These are phyloP conservation scores for Steinernema carpocapsae DNA, from an alignment of 2,888 invertebrate species.

Conservation along the genomic window DNA sequence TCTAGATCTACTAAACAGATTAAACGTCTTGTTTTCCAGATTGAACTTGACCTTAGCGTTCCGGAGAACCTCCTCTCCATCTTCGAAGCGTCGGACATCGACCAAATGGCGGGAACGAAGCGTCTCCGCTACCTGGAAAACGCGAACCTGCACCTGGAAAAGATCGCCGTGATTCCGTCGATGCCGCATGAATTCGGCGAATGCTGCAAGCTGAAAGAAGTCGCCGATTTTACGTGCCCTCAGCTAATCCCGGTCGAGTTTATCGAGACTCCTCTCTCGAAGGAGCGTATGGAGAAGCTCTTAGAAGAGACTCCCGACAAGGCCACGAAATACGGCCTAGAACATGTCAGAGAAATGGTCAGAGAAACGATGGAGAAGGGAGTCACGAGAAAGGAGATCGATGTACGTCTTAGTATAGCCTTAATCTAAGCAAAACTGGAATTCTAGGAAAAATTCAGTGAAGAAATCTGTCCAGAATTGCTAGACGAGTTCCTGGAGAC, in stretches of 20 bases:
- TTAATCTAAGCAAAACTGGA: background rate
- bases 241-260: background rate
- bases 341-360: no score
- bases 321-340: no score
- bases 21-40: conserved; percentile 32
- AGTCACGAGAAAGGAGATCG: conserved; percentile 33
- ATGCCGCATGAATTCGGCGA: background rate
- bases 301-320: background rate
- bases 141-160: conserved; percentile 59
- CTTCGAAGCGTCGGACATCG: conserved; percentile 40
- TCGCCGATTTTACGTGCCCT: background rate
- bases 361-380: background rate
- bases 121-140: conserved; percentile 62
- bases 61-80: conserved; percentile 47
- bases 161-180: conserved; percentile 42
- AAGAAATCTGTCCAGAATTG: background rate
- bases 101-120: conserved; percentile 51
- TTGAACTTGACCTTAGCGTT: conserved; percentile 45
- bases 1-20: background rate
- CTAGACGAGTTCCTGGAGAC: conserved; percentile 28
- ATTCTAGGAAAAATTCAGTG: conserved; percentile 34
- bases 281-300: background rate
- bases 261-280: background rate
- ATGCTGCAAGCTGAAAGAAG: background rate
- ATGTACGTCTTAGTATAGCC: conserved; percentile 12